A percentile compares a stretch with the other conserved stretches of the same genome.
These are phyloP conservation scores for Enteromius mattozi DNA, from an alignment of 2,797 vertebrate genomes.

Conservation along the genomic window DNA sequence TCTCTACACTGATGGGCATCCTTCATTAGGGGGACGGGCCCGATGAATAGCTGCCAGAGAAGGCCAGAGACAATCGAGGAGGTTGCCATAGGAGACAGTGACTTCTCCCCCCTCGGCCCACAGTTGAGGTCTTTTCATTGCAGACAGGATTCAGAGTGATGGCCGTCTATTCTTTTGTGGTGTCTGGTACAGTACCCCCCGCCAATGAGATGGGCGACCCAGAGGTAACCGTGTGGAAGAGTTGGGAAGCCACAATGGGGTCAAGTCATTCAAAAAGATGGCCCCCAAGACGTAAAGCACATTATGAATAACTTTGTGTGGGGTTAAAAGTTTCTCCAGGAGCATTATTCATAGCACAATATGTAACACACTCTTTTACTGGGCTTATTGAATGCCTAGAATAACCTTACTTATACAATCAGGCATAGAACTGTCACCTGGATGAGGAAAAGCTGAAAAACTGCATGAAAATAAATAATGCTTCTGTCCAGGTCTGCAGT, in stretches of 20 bases:
- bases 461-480: not conserved
- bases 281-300: slow-evolving; percentile 41
- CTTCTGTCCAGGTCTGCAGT: not conserved
- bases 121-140: slow-evolving; percentile 76
- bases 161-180: slow-evolving; percentile 82
- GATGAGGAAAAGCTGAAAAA: not conserved
- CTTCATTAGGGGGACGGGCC: slow-evolving; percentile 66
- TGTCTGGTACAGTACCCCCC: slow-evolving; percentile 77
- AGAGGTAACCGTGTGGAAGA: slow-evolving; percentile 51
- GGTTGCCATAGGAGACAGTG: slow-evolving; percentile 83
- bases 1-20: slow-evolving; percentile 59
- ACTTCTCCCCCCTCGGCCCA: slow-evolving; percentile 77
- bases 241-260: slow-evolving; percentile 46
- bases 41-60: slow-evolving; percentile 75
- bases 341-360: slow-evolving; percentile 7
- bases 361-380: not conserved
- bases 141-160: slow-evolving; percentile 83
- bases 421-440: not conserved
- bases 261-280: slow-evolving; percentile 67
- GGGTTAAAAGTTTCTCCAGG: slow-evolving; percentile 17
- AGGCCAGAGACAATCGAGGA: slow-evolving; percentile 79
- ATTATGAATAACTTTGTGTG: slow-evolving; percentile 45
- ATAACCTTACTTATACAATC: not conserved
- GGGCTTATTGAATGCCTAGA: not conserved
- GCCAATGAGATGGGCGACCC: slow-evolving; percentile 75